Evolutionary conservation across 2,888 invertebrate species (phyloP).

Genomic region (Slavum lentiscoides): DNA sequence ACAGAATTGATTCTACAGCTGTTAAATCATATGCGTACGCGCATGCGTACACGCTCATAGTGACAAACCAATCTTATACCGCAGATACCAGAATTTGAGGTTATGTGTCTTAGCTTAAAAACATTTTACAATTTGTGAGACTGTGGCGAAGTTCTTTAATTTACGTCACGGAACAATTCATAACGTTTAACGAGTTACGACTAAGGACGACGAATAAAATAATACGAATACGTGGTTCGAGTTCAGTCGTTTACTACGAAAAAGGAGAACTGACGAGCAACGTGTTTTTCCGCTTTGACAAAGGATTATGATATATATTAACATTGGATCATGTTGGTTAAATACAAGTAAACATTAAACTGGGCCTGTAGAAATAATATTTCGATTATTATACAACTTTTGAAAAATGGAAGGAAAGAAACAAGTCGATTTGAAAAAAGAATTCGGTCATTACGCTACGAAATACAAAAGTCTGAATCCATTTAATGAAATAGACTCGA

Average conservation of each 20-base stretch:
- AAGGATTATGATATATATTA: no score
- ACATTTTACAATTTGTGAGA: background rate
- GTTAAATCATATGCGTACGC: slow-evolving; percentile 47
- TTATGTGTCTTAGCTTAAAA: background rate
- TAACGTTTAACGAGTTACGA: no score
- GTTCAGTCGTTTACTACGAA: no score
- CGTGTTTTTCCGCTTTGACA: no score
- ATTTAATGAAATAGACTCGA: slow-evolving; percentile 47
- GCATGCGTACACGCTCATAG: slow-evolving; percentile 21
- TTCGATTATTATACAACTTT: no score
- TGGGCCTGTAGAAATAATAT: background rate
- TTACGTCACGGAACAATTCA: no score
- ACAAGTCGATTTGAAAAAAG: slow-evolving; percentile 47
- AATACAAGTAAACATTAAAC: no score
- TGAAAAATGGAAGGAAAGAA: slow-evolving; percentile 44
- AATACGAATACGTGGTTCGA: no score
- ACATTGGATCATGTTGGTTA: no score
- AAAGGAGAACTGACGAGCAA: no score
- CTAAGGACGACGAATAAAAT: no score
- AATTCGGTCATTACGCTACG: slow-evolving; percentile 46
- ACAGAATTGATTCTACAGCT: slow-evolving; percentile 51
- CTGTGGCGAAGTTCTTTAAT: no score
- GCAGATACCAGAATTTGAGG: slow-evolving; percentile 15
- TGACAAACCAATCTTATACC: background rate
- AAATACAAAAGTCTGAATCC: slow-evolving; percentile 51